Conservation (phyloP, 2,888 invertebrate species). For the Hirtodrosophila duncani region DNA sequence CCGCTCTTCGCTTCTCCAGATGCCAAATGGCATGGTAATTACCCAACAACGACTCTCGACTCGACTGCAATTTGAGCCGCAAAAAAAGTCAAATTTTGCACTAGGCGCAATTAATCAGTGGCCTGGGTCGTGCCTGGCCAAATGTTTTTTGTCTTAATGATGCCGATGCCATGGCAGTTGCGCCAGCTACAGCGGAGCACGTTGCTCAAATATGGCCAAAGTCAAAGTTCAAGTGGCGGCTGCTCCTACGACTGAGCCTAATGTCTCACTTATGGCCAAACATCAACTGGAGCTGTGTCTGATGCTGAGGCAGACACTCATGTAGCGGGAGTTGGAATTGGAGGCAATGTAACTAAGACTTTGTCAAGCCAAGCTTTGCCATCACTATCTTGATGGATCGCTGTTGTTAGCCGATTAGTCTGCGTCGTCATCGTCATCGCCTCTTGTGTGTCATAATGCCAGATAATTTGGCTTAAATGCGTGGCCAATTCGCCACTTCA, state of each 20-base stretch:
- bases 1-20: not conserved
- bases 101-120: conserved; percentile 64
- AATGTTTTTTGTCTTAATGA: conserved; percentile 67
- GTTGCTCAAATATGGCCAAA: conserved; percentile 64
- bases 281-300: conserved; percentile 35
- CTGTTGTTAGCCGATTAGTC: conserved; percentile 23
- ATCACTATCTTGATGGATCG: conserved; percentile 62
- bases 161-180: conserved; percentile 44
- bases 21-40: conserved; percentile 64
- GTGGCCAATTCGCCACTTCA: conserved; percentile 29
- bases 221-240: conserved; percentile 63
- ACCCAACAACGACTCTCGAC: conserved; percentile 25
- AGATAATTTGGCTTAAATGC: conserved; percentile 67
- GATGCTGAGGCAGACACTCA: conserved; percentile 23
- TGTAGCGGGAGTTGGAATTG: too few relatives aligned
- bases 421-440: conserved; percentile 43
- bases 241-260: conserved; percentile 61
- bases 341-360: conserved; percentile 11
- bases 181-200: conserved; percentile 7
- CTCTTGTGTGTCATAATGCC: conserved; percentile 53
- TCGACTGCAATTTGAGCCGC: conserved; percentile 59
- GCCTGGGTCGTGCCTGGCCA: conserved; percentile 67
- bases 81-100: conserved; percentile 71
- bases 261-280: conserved; percentile 67
- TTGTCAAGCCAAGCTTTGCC: conserved; percentile 31